Percentiles rank a stretch among this genome's conserved stretches.
These are phyloP conservation scores for Drosophila takahashii DNA, from an alignment of 1,140 invertebrate genomes.

Conservation along the genomic window DNA sequence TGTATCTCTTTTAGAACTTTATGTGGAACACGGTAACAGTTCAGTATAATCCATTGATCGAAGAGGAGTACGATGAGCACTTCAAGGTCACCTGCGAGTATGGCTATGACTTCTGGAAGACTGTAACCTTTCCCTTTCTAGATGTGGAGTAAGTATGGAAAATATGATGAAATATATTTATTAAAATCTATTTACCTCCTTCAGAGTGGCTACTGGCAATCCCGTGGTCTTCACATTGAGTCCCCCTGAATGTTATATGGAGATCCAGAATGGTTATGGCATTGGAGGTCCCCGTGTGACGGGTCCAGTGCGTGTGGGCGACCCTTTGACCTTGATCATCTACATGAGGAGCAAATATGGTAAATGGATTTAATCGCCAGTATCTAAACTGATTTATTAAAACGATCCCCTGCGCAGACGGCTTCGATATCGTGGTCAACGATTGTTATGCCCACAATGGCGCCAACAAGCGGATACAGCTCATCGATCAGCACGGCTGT, in stretches of 20 bases:
- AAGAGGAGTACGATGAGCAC: constrained; percentile 97
- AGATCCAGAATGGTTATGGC: constrained; percentile 95
- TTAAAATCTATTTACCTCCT: background rate
- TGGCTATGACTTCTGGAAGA: constrained; percentile 98
- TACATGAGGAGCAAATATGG: constrained; percentile 97
- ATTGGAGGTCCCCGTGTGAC: constrained; percentile 92
- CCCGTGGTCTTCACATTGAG: constrained; percentile 97
- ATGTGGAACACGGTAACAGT: constrained; percentile 98
- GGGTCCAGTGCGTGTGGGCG: constrained; percentile 95
- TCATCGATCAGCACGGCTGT: constrained; percentile 97
- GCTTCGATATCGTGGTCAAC: constrained; percentile 98
- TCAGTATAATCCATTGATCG: constrained; percentile 96
- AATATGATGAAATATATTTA: background rate
- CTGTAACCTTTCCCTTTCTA: constrained; percentile 96
- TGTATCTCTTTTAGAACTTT: constrained; percentile 91
- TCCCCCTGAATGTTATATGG: constrained; percentile 97
- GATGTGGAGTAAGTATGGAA: constrained; percentile 94
- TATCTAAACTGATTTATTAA: constrained; percentile 9
- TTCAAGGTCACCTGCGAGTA: constrained; percentile 97
- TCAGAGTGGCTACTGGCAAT: constrained; percentile 95
- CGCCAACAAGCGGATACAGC: constrained; percentile 94
- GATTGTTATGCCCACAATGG: constrained; percentile 98
- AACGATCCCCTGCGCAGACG: constrained; percentile 89
- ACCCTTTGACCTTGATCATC: constrained; percentile 95
- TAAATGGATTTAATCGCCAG: constrained; percentile 77